These are phyloP conservation scores for Anthopleura xanthogrammica DNA, from an alignment of 92 coral and sea anemone genomes.

Conservation along the genomic window DNA sequence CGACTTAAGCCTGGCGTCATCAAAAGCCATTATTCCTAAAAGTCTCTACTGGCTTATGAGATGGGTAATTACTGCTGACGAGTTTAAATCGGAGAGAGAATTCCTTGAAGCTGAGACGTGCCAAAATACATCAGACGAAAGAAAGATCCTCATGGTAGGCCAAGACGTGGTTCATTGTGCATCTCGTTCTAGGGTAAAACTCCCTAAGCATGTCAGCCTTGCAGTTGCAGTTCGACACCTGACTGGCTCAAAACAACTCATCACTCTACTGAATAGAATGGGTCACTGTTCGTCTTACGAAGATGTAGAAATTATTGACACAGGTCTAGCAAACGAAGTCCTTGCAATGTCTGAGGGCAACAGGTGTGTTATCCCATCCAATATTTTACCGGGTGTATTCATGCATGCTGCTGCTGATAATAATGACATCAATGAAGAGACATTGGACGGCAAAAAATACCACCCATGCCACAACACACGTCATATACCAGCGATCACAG, in stretches of 20 bases:
- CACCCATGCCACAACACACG: conserved; percentile 40
- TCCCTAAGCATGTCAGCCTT: conserved; percentile 39
- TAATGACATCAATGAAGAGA: conserved; percentile 41
- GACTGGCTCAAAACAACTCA: conserved; percentile 31
- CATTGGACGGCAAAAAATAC: conserved; percentile 50
- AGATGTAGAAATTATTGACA: conserved; percentile 15
- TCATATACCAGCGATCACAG: conserved; percentile 18
- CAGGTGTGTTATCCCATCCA: conserved; percentile 39
- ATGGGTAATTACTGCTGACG: too few species aligned
- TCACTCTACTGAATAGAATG: conserved; percentile 42
- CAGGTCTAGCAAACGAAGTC: conserved; percentile 24
- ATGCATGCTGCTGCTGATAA: conserved; percentile 43
- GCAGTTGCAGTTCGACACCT: conserved; percentile 47
- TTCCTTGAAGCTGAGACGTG: too few species aligned
- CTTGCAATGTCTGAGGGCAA: conserved; percentile 17
- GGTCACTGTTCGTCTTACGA: conserved; percentile 43
- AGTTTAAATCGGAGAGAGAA: too few species aligned
- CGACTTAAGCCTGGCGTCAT: conserved; percentile 20
- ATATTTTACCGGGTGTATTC: conserved; percentile 25
- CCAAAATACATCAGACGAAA: conserved; percentile 3
- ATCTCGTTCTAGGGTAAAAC: conserved; percentile 28
- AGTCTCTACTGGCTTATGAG: too few species aligned
- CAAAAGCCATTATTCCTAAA: conserved; percentile 16
- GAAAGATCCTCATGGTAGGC: background rate
- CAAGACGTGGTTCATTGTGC: conserved; percentile 46